phyloP scores from a whole-genome alignment of 2,113 vertebrate genomes.

The Phylloscopus whistleri region DNA sequence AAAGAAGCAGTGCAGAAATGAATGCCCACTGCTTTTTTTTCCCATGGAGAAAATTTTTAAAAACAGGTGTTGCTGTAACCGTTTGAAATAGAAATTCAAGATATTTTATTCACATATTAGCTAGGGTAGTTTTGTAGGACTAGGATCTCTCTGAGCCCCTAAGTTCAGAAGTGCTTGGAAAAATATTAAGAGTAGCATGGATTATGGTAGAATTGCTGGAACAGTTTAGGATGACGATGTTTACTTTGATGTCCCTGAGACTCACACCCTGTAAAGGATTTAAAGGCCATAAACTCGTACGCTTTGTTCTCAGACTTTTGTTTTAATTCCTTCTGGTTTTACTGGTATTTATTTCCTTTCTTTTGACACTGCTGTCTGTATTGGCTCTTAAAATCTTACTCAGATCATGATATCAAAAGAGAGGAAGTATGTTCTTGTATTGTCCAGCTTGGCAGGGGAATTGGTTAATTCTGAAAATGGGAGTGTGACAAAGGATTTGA shows the following conservation, averaged over 20 bases:
- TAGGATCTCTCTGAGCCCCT: neutral
- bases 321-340: slow-evolving; percentile 54
- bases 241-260: neutral
- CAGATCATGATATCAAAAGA: slow-evolving; percentile 63
- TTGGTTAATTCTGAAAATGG: neutral
- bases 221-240: neutral
- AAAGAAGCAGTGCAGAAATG: neutral
- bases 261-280: neutral
- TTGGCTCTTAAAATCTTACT: slow-evolving; percentile 49
- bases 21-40: neutral
- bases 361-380: slow-evolving; percentile 31
- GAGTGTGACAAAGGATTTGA: neutral
- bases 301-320: slow-evolving; percentile 34
- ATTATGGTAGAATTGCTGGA: neutral
- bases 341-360: slow-evolving; percentile 43
- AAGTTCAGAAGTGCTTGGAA: neutral
- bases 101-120: neutral
- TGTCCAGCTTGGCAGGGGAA: slow-evolving; percentile 21
- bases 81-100: neutral
- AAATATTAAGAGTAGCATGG: neutral
- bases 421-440: slow-evolving; percentile 38
- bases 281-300: neutral
- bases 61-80: neutral
- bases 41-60: neutral
- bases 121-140: neutral